Conservation (phyloP, 2,113 vertebrate genomes). For the Centrocercus urophasianus region DNA sequence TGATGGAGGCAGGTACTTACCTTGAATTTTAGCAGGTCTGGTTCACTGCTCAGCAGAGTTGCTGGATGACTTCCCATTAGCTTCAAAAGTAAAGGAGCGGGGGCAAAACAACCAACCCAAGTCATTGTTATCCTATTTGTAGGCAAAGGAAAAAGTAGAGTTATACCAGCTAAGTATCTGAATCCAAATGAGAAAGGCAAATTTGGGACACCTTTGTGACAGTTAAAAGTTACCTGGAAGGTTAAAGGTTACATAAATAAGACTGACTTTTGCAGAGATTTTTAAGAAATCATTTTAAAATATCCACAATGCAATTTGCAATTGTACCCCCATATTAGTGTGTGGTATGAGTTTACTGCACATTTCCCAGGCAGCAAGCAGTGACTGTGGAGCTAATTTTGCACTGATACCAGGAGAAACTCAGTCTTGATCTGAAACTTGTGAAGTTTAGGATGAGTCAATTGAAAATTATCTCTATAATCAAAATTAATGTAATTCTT, state of each 20-base stretch:
- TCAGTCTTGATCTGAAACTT: fast-evolving
- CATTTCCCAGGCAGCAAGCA: neutral
- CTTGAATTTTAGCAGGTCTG: neutral
- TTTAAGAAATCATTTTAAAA: neutral
- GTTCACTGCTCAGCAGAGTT: neutral
- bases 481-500: neutral
- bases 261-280: neutral
- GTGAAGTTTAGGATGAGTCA: neutral
- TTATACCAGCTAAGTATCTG: neutral
- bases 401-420: neutral
- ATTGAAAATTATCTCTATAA: neutral
- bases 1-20: neutral
- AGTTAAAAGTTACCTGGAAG: neutral
- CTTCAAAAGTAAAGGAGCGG: neutral
- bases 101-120: fast-evolving
- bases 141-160: neutral
- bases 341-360: fast-evolving
- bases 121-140: neutral
- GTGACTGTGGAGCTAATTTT: neutral
- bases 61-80: neutral
- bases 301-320: neutral
- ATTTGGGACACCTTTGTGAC: neutral
- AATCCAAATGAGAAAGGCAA: neutral
- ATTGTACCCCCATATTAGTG: fast-evolving
- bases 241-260: neutral